Conservation (phyloP, 2,888 invertebrate genomes). For the Proisotoma minuta region DNA sequence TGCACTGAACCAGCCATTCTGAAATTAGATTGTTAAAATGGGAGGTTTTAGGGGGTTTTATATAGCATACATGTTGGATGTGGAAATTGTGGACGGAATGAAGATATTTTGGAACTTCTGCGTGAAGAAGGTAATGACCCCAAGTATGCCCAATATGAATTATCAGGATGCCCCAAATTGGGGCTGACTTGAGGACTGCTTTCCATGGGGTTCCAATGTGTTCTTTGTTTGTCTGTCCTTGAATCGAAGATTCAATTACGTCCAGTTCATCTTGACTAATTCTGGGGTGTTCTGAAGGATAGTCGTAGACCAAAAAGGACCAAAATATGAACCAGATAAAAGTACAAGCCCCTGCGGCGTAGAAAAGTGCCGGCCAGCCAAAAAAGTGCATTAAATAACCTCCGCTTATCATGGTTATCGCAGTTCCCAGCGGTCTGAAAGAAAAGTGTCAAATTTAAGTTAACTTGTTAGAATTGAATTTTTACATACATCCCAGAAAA, state of each 20-base stretch:
- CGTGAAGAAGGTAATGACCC: conserved; percentile 74
- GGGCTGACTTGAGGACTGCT: conserved; percentile 66
- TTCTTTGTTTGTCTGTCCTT: background rate
- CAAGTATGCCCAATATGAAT: conserved; percentile 70
- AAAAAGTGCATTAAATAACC: conserved; percentile 76
- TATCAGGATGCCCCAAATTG: conserved; percentile 76
- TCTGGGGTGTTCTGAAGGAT: conserved; percentile 67
- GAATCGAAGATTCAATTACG: conserved; percentile 52
- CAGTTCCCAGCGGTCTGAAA: conserved; percentile 87
- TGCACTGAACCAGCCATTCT: conserved; percentile 48
- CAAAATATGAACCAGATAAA: conserved; percentile 77
- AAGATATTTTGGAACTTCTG: conserved; percentile 78
- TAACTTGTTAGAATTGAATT: too few species aligned
- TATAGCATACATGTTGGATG: conserved; percentile 60
- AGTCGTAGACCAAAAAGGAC: conserved; percentile 68
- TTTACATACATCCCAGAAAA: conserved; percentile 63
- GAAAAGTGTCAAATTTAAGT: too few species aligned
- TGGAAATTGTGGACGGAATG: conserved; percentile 74
- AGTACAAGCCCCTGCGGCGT: conserved; percentile 72
- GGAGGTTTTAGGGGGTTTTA: background rate
- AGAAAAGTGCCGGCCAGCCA: conserved; percentile 86
- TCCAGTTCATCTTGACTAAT: conserved; percentile 68
- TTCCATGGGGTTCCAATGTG: conserved; percentile 55
- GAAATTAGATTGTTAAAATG: conserved; percentile 48
- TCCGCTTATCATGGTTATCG: conserved; percentile 75